Base-by-base conservation (phyloP, 2,113 vertebrate genomes). In the Calidris pygmaea region DNA sequence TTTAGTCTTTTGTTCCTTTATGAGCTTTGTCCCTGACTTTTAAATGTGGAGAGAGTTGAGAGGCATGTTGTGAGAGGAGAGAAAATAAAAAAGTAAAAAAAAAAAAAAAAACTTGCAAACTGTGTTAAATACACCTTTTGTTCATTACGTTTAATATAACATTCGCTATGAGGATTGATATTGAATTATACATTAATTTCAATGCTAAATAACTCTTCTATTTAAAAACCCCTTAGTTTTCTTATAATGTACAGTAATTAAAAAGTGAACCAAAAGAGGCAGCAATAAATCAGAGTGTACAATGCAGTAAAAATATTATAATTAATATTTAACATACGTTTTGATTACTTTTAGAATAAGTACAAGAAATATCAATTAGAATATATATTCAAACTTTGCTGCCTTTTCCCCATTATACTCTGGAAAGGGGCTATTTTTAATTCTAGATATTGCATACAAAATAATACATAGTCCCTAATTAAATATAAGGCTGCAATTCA, bases 321-420 rank as follows among this genome's bases (percentile, higher is more conserved):
- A 98, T 98, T 98, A 98, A 98, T 98, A 98, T 98, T 98, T 98
- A 98, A 98, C 98, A 96, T 98, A 98, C 97, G 89, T 98, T 98
- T 98, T 98, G 98, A 98, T 98, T 98, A 98, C 98, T 98, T 98
- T 98, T 96, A 97, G 97, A 97, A 93, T 97, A 97, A 97, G 97
- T 97, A 97, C 98, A 97, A 97, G 98, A 98, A 98, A 98, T 98
- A 98, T 98, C 98, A 98, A 98, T 98, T 98, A 98, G 97, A 98
- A 96, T 98, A 97, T 98, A 98, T 98, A 98, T 98, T 98, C 98
- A 98, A 98, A 98, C 95, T 98, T 98, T 98, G 96, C 96, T 97
- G 95, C 97, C 96, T 97, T 98, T 96, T 83, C 93, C 95, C 97
- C 95, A 97, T 98, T 98, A 98, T 97, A 81, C 94, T 81, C 90